Base-by-base conservation (phyloP, 2,888 invertebrate species). In the Pseudococcus viburni region DNA sequence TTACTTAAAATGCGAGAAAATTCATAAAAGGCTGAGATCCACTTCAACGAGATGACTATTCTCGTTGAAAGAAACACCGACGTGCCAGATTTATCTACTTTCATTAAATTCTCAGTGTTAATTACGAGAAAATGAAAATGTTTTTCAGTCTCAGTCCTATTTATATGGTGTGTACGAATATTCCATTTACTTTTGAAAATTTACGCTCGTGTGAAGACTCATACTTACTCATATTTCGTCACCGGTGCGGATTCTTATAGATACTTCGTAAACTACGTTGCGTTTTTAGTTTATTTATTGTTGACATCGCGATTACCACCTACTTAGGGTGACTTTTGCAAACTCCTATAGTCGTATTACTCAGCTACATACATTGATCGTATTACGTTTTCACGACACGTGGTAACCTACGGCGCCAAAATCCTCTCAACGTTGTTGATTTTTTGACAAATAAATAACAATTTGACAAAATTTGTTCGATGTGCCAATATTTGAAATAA, bases 121-220 rank as follows among this genome's bases (percentile, higher is more conserved):
- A 80, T 80, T 80, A 80, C 42, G 80, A 42, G 80, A 80, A 80
- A 80, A 80, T 39, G 42, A 80, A 42, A 42, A 42, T 33, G 26
- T 33, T 73, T 73, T 73, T 33, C 12, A 59, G 19, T 59, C 19
- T 59, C 5, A 7, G 19, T 59, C 59, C 19, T 59, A 5, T 19
- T n/a, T 59, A 59, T 12, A 51, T n/a, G 12, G 51, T 11, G 51
- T 51, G 3, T 51, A 12, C 19, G 6, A 8, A 77, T 19, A 2
- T 42, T 7, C 15, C 42, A 42, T n/a, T 42, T 80, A 80, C 80
- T 42, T 19, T 17, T 42, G 80, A 80, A 80, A 80, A 80, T 73
- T 26, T 33, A 73, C 26, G 68, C 9, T 73, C 33, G 68, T 73
- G 68, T 73, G 5, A 73, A 73, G 15, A 73, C n/a, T 73, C 26